Evolutionary conservation across 64 coral and sea anemone species (phyloP).

Genomic region (Catalaphyllia jardinei): DNA sequence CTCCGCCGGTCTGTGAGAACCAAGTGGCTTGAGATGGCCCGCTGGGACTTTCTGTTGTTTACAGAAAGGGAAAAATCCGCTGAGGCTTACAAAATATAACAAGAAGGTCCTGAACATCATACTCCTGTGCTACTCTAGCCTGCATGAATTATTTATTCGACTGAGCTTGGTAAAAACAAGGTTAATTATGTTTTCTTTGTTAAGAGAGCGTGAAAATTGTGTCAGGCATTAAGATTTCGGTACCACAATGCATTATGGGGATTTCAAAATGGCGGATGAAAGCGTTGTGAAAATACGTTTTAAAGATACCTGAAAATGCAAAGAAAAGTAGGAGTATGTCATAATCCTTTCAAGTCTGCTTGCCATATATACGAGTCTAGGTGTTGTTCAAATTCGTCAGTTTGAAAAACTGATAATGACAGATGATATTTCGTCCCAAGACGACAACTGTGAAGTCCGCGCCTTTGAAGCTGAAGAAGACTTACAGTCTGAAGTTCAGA

Average conservation of each 20-base stretch:
- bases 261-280: constrained; percentile 66
- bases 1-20: constrained; percentile 73
- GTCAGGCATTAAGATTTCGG: background rate
- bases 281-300: background rate
- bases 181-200: background rate
- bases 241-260: constrained; percentile 19
- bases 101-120: background rate
- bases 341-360: background rate
- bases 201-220: too few species aligned
- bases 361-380: too few species aligned
- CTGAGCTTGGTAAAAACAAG: background rate
- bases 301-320: background rate
- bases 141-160: background rate
- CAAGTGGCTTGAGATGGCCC: constrained; percentile 78
- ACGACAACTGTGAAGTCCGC: background rate
- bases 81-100: constrained; percentile 1
- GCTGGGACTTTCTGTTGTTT: constrained; percentile 27
- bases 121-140: background rate
- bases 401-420: background rate
- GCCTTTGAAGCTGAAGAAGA: background rate
- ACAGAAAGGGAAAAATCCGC: constrained; percentile 28
- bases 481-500: too few species aligned
- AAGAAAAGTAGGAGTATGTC: background rate
- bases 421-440: constrained; percentile 1
- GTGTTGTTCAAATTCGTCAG: background rate